Conservation (phyloP, 2,888 invertebrate species). For the Macaria notata region DNA sequence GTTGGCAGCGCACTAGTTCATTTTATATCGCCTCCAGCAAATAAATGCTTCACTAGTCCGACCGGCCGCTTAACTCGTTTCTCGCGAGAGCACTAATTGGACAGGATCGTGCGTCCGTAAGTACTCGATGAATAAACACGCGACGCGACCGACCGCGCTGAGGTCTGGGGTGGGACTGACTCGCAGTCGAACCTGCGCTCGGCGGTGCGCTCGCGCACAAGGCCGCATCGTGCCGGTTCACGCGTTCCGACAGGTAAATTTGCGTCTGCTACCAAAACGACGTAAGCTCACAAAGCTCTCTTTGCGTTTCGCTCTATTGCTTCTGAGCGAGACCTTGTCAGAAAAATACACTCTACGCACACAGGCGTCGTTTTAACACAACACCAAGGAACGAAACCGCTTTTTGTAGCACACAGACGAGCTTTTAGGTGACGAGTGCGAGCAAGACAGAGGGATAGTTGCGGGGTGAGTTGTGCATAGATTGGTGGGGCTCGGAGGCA, state of each 20-base stretch:
- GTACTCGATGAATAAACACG: conserved; percentile 52
- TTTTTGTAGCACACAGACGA: conserved; percentile 72
- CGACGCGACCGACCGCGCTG: conserved; percentile 70
- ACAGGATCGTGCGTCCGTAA: conserved; percentile 69
- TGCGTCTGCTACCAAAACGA: conserved; percentile 57
- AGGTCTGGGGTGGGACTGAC: conserved; percentile 80
- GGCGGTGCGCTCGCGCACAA: conserved; percentile 83
- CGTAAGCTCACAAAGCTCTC: conserved; percentile 58
- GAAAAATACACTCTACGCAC: conserved; percentile 74
- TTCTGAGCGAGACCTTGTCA: conserved; percentile 66
- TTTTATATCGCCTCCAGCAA: conserved; percentile 56
- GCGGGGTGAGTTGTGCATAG: conserved; percentile 65
- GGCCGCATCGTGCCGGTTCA: conserved; percentile 81
- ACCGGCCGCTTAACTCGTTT: conserved; percentile 80
- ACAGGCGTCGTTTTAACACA: conserved; percentile 52
- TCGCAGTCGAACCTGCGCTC: conserved; percentile 73
- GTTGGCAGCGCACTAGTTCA: conserved; percentile 60
- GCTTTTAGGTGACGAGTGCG: conserved; percentile 64
- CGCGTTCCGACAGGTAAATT: conserved; percentile 84
- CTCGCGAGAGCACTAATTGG: conserved; percentile 80
- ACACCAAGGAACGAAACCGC: conserved; percentile 70
- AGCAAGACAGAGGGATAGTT: conserved; percentile 66
- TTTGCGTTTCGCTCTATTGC: conserved; percentile 57
- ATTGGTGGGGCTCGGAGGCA: conserved; percentile 73
- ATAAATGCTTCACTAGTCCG: conserved; percentile 65